A percentile compares a stretch with the other conserved stretches of the same genome.
Evolutionary conservation across 1,140 invertebrate genomes (phyloP).

Genomic region (Drosophila elegans): DNA sequence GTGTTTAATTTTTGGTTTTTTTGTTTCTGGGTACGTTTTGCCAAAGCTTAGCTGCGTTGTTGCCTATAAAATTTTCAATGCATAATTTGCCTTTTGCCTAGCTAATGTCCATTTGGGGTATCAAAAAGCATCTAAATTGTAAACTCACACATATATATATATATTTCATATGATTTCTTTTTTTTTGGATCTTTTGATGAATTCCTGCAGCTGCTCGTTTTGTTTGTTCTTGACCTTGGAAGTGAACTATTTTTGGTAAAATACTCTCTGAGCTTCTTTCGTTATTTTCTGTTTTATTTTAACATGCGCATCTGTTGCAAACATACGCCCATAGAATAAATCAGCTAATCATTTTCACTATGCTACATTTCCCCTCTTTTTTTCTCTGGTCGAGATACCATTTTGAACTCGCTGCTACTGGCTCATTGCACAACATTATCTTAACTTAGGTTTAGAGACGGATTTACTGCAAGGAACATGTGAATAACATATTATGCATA

Average conservation of each 20-base stretch:
- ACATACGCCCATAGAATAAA: constrained; percentile 36
- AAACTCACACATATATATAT: constrained; percentile 47
- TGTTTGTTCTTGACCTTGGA: constrained; percentile 46
- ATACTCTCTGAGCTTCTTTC: constrained; percentile 12
- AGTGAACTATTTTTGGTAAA: constrained; percentile 30
- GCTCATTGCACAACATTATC: constrained; percentile 57
- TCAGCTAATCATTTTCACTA: constrained; percentile 33
- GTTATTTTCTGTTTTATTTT: constrained; percentile 14
- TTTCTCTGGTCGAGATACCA: constrained; percentile 12
- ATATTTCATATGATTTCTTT: constrained; percentile 19
- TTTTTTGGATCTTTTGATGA: constrained; percentile 12
- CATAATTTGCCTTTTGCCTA: constrained; percentile 65
- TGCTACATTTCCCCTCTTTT: constrained; percentile 48
- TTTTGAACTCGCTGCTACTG: constrained; percentile 17
- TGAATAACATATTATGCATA: constrained; percentile 60
- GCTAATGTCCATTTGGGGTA: constrained; percentile 67
- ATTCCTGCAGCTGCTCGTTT: constrained; percentile 15
- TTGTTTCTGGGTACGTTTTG: constrained; percentile 8
- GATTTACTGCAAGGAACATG: constrained; percentile 81
- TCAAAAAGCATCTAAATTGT: constrained; percentile 68
- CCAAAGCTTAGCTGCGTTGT: constrained; percentile 31
- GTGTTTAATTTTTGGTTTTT: neutral
- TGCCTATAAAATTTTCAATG: constrained; percentile 52
- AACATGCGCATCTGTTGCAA: constrained; percentile 13
- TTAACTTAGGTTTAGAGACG: constrained; percentile 73